These are phyloP conservation scores for Stenodera caucasica DNA, from an alignment of 2,888 invertebrate genomes.

Conservation along the genomic window DNA sequence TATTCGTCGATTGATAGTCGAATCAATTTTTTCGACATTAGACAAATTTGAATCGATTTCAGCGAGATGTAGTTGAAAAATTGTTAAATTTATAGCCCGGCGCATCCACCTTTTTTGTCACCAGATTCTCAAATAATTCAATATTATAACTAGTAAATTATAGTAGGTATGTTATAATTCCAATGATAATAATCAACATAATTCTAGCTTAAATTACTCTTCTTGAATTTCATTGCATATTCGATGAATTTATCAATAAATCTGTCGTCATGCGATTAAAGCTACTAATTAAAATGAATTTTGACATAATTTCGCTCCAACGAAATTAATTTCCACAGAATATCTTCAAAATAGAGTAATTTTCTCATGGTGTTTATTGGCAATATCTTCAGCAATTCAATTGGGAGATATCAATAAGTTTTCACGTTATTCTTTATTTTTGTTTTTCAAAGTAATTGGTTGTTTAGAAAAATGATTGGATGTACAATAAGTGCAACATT, in stretches of 20 bases:
- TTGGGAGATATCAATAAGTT: no score
- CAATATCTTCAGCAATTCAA: neutral
- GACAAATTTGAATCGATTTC: neutral
- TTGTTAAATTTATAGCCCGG: neutral
- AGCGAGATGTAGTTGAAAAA: neutral
- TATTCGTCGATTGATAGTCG: neutral
- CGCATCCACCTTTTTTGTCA: neutral
- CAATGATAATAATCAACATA: constrained; percentile 4
- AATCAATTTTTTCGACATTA: neutral
- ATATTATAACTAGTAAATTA: neutral
- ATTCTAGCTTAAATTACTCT: neutral
- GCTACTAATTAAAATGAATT: constrained; percentile 1
- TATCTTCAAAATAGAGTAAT: neutral
- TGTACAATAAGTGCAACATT: neutral
- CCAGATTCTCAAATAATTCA: no score
- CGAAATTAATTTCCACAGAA: neutral
- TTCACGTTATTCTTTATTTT: neutral
- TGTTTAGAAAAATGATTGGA: no score
- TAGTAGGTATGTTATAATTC: neutral
- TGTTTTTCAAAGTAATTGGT: neutral
- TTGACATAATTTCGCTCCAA: neutral
- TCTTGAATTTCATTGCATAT: constrained; percentile 5
- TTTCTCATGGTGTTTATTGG: neutral
- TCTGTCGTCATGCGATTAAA: neutral
- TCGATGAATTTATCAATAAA: constrained; percentile 7